Base-by-base conservation (phyloP, 1,140 invertebrate genomes). In the Drosophila lacertosa region DNA sequence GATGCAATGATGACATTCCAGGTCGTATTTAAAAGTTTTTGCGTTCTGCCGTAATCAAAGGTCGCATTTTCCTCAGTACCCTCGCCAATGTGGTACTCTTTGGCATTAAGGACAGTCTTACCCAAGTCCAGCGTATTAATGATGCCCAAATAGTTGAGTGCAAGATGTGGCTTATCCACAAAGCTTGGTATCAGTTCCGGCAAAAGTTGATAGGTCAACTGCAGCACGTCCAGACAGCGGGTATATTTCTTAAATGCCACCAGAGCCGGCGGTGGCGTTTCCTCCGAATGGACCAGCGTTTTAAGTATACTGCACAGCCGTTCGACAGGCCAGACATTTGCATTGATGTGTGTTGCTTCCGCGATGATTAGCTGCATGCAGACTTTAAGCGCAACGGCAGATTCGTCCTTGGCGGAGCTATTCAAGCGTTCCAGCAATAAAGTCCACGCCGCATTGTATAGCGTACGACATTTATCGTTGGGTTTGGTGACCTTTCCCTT, bases 1-100 rank as follows among this genome's bases (percentile, higher is more conserved):
- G 94, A 95, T 53, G 94, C 92, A 91, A 96, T 95, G 9, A 95
- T 92, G 82, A 93, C 93, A 73, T 92, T 93, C 97, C 97, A 94
- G 35, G 94, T 93, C 77, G 94, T 94, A 78, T 95, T 95, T 9
- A 96, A 79, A 75, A 91, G 91, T 32, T 92, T 91, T 0, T 91
- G 86, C 48, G 92, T 92, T 44, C 75, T 58, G 2, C 65, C 73
- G 11, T 91, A 81, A 60, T 92, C 91, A 66, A 92, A 93, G 0
- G 6, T 42, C 53, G 26, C 9, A 4, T 11, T 15, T 33, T 48
- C 1, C 4, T 59, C 4, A 7, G 26, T 42, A 47, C 53, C 44
- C 10, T 13, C 10, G 4, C 45, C 40, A 11, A 81, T 35, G 6
- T 78, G 71, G 10, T 76, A 63, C 6, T 89, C 55, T 3, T 69